Conservation (phyloP, 2,113 vertebrate genomes). For the Cyanoramphus novaezelandiae region DNA sequence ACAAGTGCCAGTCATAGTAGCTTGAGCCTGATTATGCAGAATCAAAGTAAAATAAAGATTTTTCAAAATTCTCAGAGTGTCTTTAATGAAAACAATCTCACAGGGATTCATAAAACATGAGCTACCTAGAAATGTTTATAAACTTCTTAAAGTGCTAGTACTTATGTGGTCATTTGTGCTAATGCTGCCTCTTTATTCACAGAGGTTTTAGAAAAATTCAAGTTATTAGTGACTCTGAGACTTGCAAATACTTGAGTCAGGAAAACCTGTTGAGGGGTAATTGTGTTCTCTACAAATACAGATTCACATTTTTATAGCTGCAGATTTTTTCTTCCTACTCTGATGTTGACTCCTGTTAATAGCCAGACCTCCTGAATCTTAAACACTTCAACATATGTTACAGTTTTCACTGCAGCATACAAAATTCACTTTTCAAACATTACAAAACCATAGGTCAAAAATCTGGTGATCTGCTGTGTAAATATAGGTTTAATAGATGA, state of each 20-base stretch:
- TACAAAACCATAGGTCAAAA: neutral
- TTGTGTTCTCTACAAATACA: neutral
- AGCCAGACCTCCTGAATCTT: neutral
- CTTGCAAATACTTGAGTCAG: neutral
- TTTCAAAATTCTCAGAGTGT: neutral
- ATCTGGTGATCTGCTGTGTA: neutral
- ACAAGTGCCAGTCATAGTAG: neutral
- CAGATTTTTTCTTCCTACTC: neutral
- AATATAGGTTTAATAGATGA: neutral
- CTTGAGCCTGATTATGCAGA: neutral
- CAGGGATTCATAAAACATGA: neutral
- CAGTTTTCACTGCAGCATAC: neutral
- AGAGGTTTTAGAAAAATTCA: neutral
- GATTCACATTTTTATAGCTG: neutral
- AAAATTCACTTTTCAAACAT: neutral
- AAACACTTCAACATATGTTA: neutral
- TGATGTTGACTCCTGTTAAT: neutral
- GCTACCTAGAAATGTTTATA: neutral
- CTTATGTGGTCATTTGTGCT: neutral
- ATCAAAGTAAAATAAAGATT: neutral
- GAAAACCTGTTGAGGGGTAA: neutral
- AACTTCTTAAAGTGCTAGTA: neutral
- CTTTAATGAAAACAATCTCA: neutral
- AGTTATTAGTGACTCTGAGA: neutral
- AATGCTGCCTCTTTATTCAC: neutral